Conservation (phyloP, 1,140 invertebrate species). For the Sycobia sp. region DNA sequence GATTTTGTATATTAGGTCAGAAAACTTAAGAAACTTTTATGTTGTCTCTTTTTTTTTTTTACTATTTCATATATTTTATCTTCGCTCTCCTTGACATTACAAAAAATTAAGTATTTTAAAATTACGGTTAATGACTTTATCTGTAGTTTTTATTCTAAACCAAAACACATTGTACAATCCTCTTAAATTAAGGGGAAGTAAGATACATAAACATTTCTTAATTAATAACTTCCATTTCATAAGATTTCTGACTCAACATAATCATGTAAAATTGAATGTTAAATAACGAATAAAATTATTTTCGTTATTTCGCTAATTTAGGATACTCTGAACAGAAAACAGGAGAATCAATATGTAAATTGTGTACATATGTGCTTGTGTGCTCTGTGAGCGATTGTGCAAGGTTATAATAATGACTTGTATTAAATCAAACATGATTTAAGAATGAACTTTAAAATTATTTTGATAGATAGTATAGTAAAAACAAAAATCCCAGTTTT, state of each 20-base stretch:
- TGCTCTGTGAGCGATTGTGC: constrained; percentile 12
- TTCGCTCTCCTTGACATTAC: neutral
- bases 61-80: constrained; percentile 1
- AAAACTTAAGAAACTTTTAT: constrained; percentile 6
- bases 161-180: constrained; percentile 12
- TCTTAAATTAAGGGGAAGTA: constrained; percentile 31
- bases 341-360: constrained; percentile 31
- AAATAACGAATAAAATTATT: constrained; percentile 15
- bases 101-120: constrained; percentile 5
- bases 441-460: no score
- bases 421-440: no score
- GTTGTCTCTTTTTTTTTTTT: constrained; percentile 1
- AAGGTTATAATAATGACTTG: no score
- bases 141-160: constrained; percentile 11
- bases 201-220: constrained; percentile 2
- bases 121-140: neutral
- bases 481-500: constrained; percentile 11
- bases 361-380: constrained; percentile 33
- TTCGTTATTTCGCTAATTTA: constrained; percentile 13
- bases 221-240: neutral
- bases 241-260: constrained; percentile 11
- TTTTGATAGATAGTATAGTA: constrained; percentile 3
- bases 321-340: constrained; percentile 1
- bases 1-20: constrained; percentile 20
- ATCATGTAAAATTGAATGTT: neutral